Base-by-base conservation (phyloP, 2,113 vertebrate genomes). In the Leptodactylus fuscus region DNA sequence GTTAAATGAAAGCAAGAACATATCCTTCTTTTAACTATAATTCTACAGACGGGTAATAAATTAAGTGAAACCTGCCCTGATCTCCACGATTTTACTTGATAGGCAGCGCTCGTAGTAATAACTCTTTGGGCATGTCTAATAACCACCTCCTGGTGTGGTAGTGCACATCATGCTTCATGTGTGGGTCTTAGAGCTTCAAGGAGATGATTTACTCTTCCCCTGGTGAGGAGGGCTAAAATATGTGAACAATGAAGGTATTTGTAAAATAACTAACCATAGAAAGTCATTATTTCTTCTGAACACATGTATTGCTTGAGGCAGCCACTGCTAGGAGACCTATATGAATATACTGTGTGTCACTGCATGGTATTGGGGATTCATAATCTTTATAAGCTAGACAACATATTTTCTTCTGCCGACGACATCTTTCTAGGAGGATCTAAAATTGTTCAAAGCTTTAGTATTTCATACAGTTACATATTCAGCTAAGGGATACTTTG, bases 231-330 rank as follows among this genome's bases (percentile, higher is more conserved):
- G 71, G 46, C 6, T 71, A 69, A 69, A 16, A 41, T 74, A 74
- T 78, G 38, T 55, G 81, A 79, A 60, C 49, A 71, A 55, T 75
- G 41, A n/a, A 87, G 80, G 13, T 87, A 62, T 73, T 86, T 90
- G 83, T 85, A 78, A 87, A 87, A 79, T 71, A 87, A 69, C 36
- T 49, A 49, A 82, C 83, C 85, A 85, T 4, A 8, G 34, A 81
- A 87, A 88, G 80, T 12, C 9, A 81, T 85, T 85, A 80, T 48
- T 74, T 1, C 71, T 76, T 79, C 85, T 87, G 80, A 79, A 79
- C 81, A 88, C 38, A 15, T 3, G 0, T 70, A 70, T 85, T 81
- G 44, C 18, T 87, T 62, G 60, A 76, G 70, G 60, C 78, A 88
- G 81, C 70, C 65, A 83, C 87, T 70, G 36, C 6, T 24, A 49